These are phyloP conservation scores for Triops cancriformis DNA, from an alignment of 1,140 invertebrate genomes.

Conservation along the genomic window DNA sequence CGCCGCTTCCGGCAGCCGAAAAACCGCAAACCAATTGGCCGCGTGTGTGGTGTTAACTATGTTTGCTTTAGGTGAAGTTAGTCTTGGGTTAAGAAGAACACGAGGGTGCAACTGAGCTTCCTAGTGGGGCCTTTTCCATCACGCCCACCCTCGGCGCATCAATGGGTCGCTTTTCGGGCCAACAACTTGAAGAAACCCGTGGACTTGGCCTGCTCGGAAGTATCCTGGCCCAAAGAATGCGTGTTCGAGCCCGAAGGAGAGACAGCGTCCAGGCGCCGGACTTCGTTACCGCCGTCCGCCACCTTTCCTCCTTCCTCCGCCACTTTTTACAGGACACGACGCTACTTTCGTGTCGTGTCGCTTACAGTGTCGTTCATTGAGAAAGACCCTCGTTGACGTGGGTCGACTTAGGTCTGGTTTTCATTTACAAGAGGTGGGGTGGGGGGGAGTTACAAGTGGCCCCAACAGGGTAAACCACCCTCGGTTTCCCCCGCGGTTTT, in stretches of 20 bases:
- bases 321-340: background rate
- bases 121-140: background rate
- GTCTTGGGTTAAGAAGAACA: background rate
- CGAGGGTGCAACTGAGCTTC: background rate
- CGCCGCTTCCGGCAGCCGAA: background rate
- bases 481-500: background rate
- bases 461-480: background rate
- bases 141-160: background rate
- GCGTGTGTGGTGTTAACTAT: background rate
- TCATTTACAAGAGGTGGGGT: background rate
- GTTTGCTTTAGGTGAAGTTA: too few relatives aligned
- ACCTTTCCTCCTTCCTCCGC: background rate
- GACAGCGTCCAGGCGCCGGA: slow-evolving; percentile 7
- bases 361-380: background rate
- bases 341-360: too few relatives aligned
- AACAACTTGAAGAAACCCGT: too few relatives aligned
- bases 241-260: background rate
- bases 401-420: background rate
- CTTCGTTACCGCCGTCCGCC: background rate
- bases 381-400: background rate
- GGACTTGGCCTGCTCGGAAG: too few relatives aligned
- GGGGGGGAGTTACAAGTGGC: too few relatives aligned
- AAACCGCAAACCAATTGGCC: background rate
- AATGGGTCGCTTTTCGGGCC: background rate
- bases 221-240: too few relatives aligned